Evolutionary conservation across 2,888 invertebrate genomes (phyloP), one percentile per base, ranked within the genome.

Genomic region (Steromphala cineraria): DNA sequence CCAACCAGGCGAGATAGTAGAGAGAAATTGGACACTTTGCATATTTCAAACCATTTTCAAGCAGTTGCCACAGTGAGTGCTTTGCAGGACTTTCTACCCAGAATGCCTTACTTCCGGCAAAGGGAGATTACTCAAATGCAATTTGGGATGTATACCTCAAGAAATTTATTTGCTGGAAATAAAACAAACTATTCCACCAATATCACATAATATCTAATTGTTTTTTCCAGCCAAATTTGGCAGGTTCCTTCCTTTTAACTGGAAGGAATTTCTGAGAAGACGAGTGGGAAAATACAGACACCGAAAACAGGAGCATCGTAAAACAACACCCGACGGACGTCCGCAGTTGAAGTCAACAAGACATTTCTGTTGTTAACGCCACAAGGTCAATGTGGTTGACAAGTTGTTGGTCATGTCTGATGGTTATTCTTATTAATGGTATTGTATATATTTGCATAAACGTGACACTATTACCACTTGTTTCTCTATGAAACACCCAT

Each of bases 211-310:
- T 36, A 10, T 40, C 40, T 19, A 5, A 3, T 53, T 75, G 2
- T 76, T n/a, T 53, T 36, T 76, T 76, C 21, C 76, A 76, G 76
- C 76, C 53, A 7, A 76, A 36, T 40, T 76, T 76, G 24, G 55
- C 53, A 76, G 75, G 74, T 40, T 75, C 46, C 46, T 46, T 75
- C 24, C 36, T 79, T 56, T 56, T 79, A 36, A 79, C 79, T 74
- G 79, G 79, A 31, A 28, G 75, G 40, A 79, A 79, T 56, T 79
- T 75, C 17, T 79, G 56, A 79, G 56, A n/a, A n/a, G n/a, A 53
- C 19, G 75, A 74, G 19, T 36, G 75, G 55, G 55, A 13, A n/a
- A n/a, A 13, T 46, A 13, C 5, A 46, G 13, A 46, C 8, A 46
- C 46, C 46, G 46, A 46, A n/a, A n/a, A 46, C 46, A 46, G 13